Evolutionary conservation across 2,797 vertebrate genomes (phyloP).

Genomic region (Poecile montanus): DNA sequence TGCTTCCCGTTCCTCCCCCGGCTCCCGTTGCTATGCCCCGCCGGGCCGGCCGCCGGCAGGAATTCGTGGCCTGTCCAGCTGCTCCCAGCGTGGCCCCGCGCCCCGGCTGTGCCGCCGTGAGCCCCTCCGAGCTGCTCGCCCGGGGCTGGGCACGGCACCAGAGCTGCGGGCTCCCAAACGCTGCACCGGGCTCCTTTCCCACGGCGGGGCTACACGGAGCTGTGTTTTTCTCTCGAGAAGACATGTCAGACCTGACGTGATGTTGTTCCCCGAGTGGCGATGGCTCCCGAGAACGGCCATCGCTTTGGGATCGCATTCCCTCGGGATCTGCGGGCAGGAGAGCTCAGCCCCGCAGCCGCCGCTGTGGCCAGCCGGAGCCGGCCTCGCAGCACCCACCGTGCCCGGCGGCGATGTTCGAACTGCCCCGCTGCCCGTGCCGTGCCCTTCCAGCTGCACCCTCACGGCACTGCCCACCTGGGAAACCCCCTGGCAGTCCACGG

Average conservation of each 20-base stretch:
- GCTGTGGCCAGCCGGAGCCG: accelerated
- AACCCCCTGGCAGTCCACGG: background rate
- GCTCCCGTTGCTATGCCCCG: conserved; percentile 60
- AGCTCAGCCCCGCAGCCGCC: background rate
- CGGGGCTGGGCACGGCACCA: background rate
- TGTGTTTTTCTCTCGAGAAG: background rate
- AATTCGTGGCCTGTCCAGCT: conserved; percentile 27
- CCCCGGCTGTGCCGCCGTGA: background rate
- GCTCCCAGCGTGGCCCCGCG: conserved; percentile 5
- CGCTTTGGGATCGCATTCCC: background rate
- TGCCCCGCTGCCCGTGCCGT: background rate
- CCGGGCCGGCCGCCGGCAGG: conserved; percentile 10
- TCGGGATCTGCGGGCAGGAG: background rate
- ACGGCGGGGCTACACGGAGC: background rate
- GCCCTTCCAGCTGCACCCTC: background rate
- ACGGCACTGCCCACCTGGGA: accelerated
- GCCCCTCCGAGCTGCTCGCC: background rate
- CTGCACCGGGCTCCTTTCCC: background rate
- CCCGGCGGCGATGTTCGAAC: accelerated
- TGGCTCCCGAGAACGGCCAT: background rate
- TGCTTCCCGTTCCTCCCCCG: conserved; percentile 1
- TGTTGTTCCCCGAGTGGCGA: background rate
- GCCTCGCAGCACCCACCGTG: background rate
- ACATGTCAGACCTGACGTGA: accelerated
- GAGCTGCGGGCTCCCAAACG: background rate